These are phyloP conservation scores for Drosophila peninsularis DNA, from an alignment of 2,888 invertebrate genomes.

Conservation along the genomic window DNA sequence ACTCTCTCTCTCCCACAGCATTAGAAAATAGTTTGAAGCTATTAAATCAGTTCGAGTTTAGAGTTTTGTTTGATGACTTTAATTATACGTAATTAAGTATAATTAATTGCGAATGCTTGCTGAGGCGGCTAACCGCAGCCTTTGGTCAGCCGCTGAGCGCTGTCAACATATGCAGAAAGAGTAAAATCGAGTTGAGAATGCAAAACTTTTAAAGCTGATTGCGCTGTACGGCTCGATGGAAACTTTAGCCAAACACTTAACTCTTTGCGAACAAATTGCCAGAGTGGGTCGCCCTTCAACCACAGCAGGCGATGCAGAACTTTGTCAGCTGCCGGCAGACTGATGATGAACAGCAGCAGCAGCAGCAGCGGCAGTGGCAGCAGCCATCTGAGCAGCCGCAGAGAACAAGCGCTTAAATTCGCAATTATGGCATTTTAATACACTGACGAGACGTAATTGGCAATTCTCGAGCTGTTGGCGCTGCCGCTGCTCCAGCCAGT, in stretches of 20 bases:
- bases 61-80: slow-evolving; percentile 35
- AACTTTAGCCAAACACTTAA: slow-evolving; percentile 51
- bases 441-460: slow-evolving; percentile 63
- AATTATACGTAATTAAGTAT: slow-evolving; percentile 59
- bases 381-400: slow-evolving; percentile 33
- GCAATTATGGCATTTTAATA: slow-evolving; percentile 77
- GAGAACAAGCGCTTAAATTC: slow-evolving; percentile 53
- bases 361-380: slow-evolving; percentile 4
- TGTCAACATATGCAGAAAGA: slow-evolving; percentile 14
- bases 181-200: slow-evolving; percentile 15
- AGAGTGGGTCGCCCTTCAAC: slow-evolving; percentile 3
- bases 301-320: slow-evolving; percentile 43
- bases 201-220: slow-evolving; percentile 54
- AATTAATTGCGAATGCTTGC: slow-evolving; percentile 45
- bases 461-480: slow-evolving; percentile 40
- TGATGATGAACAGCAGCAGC: slow-evolving; percentile 32
- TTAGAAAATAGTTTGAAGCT: not conserved
- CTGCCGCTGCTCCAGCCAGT: slow-evolving; percentile 1
- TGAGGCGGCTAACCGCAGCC: slow-evolving; percentile 16
- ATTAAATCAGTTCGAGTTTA: not conserved
- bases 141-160: slow-evolving; percentile 3
- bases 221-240: slow-evolving; percentile 25
- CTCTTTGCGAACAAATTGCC: slow-evolving; percentile 28
- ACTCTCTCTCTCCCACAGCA: too few species aligned
- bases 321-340: slow-evolving; percentile 51